Conservation (phyloP, 2,113 vertebrate genomes). For the Coracopsis vasa region DNA sequence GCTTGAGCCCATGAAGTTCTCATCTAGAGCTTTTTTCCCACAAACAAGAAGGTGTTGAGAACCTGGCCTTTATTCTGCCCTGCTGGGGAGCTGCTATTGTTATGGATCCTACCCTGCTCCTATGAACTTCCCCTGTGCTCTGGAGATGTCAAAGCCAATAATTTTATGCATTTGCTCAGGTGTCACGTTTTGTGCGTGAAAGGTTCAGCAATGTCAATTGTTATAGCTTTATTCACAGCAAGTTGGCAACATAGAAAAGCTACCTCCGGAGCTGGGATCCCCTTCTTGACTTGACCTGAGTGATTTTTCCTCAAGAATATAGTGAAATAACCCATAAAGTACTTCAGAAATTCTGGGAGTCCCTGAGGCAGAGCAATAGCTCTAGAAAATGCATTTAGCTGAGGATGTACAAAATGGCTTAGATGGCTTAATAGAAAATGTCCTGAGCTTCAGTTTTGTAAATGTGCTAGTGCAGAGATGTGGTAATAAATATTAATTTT, state of each 20-base stretch:
- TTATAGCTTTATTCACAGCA: neutral
- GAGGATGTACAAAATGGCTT: neutral
- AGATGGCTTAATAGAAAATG: constrained; percentile 20
- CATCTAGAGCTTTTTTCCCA: neutral
- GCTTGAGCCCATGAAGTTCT: neutral
- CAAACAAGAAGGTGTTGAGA: accelerated
- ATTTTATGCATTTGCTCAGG: neutral
- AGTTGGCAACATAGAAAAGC: neutral
- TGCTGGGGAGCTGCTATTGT: neutral
- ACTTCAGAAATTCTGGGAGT: neutral
- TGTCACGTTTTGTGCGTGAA: neutral
- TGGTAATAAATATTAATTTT: constrained; percentile 78
- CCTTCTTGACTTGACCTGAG: neutral
- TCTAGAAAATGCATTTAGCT: constrained; percentile 51
- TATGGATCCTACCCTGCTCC: accelerated
- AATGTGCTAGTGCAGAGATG: constrained; percentile 67
- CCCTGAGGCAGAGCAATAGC: constrained; percentile 15
- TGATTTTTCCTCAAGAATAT: neutral
- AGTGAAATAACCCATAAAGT: neutral
- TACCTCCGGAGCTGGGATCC: neutral
- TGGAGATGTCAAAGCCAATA: neutral
- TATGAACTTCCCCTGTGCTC: neutral
- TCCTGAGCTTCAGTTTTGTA: constrained; percentile 15
- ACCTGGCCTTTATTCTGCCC: neutral
- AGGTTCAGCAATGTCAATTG: neutral